Conservation (phyloP, 2,797 vertebrate genomes). For the Eulemur mongoz region DNA sequence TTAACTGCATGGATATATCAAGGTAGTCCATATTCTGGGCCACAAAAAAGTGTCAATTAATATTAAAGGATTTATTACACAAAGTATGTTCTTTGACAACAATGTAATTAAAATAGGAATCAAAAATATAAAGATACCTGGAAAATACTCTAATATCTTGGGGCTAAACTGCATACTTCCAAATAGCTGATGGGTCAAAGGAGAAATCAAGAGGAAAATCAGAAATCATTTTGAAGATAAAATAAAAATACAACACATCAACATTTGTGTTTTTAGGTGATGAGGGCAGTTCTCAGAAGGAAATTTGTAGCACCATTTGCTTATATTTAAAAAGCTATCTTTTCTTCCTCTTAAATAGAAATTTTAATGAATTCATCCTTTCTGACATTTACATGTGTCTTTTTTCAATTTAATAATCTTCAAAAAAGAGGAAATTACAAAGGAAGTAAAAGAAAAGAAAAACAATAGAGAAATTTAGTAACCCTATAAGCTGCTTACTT, state of each 20-base stretch:
- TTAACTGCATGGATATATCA: background rate
- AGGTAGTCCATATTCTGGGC: background rate
- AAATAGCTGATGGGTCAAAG: background rate
- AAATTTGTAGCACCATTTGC: background rate
- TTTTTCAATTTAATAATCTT: slow-evolving; percentile 63
- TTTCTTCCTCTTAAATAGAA: slow-evolving; percentile 81
- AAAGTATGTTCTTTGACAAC: background rate
- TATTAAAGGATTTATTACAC: background rate
- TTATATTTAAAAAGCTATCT: background rate
- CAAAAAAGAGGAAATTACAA: background rate
- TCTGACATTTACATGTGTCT: slow-evolving; percentile 88
- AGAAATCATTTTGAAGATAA: background rate
- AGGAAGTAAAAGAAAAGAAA: background rate
- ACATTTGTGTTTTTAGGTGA: background rate
- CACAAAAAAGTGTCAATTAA: background rate
- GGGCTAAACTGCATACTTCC: background rate
- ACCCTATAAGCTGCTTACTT: background rate
- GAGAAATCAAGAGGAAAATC: background rate
- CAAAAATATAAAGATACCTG: background rate
- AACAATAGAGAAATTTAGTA: background rate
- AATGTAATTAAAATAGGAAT: background rate
- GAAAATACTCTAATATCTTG: background rate
- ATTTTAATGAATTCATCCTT: slow-evolving; percentile 87
- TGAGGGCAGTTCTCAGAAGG: background rate
- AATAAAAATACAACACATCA: background rate